A percentile compares a stretch with the other conserved stretches of the same genome.
Evolutionary conservation across 2,797 vertebrate genomes (phyloP).

Genomic region (Microctenopoma steveboyesi): DNA sequence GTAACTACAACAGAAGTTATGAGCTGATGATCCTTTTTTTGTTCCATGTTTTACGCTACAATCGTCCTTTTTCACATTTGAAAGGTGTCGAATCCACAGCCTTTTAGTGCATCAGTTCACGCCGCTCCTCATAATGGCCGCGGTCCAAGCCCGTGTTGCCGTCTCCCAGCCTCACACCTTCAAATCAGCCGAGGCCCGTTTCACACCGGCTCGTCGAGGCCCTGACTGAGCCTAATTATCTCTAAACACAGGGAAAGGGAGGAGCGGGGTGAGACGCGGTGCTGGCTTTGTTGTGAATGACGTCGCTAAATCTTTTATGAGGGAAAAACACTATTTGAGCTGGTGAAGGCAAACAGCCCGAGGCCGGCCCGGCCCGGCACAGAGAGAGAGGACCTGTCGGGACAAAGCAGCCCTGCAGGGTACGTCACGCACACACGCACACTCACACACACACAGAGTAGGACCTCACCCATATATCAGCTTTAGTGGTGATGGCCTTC

Average conservation of each 20-base stretch:
- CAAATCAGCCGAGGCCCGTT: constrained; percentile 15
- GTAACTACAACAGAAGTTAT: too few relatives aligned
- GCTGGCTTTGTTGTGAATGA: constrained; percentile 14
- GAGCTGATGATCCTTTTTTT: too few relatives aligned
- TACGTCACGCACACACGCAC: constrained; percentile 6
- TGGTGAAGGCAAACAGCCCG: constrained; percentile 38
- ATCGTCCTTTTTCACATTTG: too few relatives aligned
- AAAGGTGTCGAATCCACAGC: constrained; percentile 1
- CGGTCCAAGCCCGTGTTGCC: constrained; percentile 27
- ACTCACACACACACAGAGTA: background rate
- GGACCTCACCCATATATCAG: constrained; percentile 96
- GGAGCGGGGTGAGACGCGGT: background rate
- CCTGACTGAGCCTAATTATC: constrained; percentile 32
- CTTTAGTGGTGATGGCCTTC: constrained; percentile 96
- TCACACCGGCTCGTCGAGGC: constrained; percentile 26
- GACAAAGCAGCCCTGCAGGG: constrained; percentile 45
- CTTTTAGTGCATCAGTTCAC: constrained; percentile 22
- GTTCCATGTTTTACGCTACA: too few relatives aligned
- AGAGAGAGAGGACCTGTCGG: constrained; percentile 31
- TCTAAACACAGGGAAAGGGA: constrained; percentile 11
- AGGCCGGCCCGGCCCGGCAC: background rate
- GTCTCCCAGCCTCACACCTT: constrained; percentile 27
- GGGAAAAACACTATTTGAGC: constrained; percentile 21
- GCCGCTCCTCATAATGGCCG: constrained; percentile 36
- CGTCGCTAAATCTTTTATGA: constrained; percentile 40